phyloP scores from a whole-genome alignment of 2,888 invertebrate genomes.

The Eupithecia dodoneata region DNA sequence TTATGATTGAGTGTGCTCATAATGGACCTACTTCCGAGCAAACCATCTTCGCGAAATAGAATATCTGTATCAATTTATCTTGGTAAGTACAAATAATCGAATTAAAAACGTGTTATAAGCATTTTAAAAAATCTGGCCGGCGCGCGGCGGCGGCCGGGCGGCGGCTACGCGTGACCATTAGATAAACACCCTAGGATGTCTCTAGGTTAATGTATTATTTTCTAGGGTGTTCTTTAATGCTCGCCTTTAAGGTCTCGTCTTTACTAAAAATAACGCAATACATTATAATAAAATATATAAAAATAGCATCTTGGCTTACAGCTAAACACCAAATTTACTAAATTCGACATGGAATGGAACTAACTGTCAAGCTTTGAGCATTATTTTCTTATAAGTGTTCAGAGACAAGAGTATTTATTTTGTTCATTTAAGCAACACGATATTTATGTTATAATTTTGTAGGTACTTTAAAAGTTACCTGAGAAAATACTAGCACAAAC shows the following conservation, averaged over 20 bases:
- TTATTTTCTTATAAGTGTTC: background rate
- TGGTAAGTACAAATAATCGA: background rate
- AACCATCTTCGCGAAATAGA: too few relatives aligned
- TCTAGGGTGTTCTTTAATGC: background rate
- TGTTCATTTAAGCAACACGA: background rate
- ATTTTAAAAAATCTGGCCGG: background rate
- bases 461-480: slow-evolving; percentile 1
- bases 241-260: background rate
- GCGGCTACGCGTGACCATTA: too few relatives aligned
- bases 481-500: background rate
- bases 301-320: slow-evolving; percentile 7
- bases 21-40: too few relatives aligned
- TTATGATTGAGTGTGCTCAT: too few relatives aligned
- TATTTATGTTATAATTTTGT: background rate
- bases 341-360: slow-evolving; percentile 37
- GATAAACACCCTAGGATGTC: too few relatives aligned
- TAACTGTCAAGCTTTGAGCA: background rate
- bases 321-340: slow-evolving; percentile 24
- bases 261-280: background rate
- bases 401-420: background rate
- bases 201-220: background rate
- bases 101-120: background rate
- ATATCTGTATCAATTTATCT: background rate
- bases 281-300: background rate
- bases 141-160: background rate